Conservation (phyloP, 2,888 invertebrate genomes). For the Ophion obscuratus region DNA sequence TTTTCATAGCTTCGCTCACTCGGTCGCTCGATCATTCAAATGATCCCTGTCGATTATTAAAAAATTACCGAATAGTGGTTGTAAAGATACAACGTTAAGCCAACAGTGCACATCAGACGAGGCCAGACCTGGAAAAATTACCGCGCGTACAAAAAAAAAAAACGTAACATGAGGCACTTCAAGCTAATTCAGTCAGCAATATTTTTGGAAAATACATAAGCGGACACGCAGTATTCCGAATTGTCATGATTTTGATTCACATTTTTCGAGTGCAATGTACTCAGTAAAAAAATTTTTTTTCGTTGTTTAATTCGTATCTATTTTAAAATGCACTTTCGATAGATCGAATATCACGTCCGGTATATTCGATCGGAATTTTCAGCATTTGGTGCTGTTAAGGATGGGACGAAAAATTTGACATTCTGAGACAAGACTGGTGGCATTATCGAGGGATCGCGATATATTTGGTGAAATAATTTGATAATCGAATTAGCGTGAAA, state of each 20-base stretch:
- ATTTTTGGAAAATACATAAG: background rate
- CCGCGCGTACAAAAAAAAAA: background rate
- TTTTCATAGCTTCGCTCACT: conserved; percentile 12
- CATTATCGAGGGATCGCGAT: no score
- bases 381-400: no score
- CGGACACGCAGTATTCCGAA: no score
- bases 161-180: background rate
- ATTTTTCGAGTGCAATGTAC: background rate
- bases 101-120: conserved; percentile 15
- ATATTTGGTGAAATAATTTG: no score
- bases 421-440: no score
- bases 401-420: no score
- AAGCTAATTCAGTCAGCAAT: background rate
- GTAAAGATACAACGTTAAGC: background rate
- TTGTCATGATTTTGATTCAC: background rate
- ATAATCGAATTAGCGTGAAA: no score
- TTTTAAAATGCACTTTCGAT: no score
- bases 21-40: conserved; percentile 14
- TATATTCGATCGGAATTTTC: no score
- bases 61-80: background rate
- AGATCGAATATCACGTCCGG: no score
- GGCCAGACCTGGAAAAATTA: conserved; percentile 43
- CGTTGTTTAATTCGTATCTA: no score
- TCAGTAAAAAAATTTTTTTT: no score
- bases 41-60: conserved; percentile 19